These are phyloP conservation scores for Nesoenas mayeri DNA, from an alignment of 2,113 vertebrate genomes.

Conservation along the genomic window DNA sequence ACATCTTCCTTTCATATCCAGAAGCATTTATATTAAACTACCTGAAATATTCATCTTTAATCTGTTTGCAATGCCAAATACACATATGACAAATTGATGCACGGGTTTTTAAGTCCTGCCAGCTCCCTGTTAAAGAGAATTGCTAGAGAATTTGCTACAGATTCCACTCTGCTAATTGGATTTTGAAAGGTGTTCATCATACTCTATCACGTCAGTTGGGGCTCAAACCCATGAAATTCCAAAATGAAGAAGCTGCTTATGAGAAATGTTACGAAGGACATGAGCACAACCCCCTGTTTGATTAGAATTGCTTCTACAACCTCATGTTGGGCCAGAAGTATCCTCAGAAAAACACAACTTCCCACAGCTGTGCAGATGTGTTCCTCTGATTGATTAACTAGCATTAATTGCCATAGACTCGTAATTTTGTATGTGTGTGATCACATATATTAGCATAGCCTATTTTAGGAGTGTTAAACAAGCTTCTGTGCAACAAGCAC, in stretches of 20 bases:
- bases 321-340: not conserved
- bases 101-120: not conserved
- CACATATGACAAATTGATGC: not conserved
- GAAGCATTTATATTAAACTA: not conserved
- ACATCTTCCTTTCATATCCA: not conserved
- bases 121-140: not conserved
- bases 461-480: not conserved
- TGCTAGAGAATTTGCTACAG: not conserved
- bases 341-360: not conserved
- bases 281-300: not conserved
- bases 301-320: not conserved
- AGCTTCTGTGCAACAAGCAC: not conserved
- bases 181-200: not conserved
- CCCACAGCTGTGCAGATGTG: not conserved
- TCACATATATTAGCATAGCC: not conserved
- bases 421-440: not conserved
- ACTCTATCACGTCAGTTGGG: accelerated
- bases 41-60: not conserved
- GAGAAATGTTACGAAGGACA: not conserved
- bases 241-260: not conserved
- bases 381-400: not conserved
- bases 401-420: not conserved
- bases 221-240: not conserved
- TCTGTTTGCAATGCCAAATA: not conserved
- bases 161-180: not conserved